These are phyloP conservation scores for Parauchenoglanis punctatus DNA, from an alignment of 2,797 vertebrate genomes.

Conservation along the genomic window DNA sequence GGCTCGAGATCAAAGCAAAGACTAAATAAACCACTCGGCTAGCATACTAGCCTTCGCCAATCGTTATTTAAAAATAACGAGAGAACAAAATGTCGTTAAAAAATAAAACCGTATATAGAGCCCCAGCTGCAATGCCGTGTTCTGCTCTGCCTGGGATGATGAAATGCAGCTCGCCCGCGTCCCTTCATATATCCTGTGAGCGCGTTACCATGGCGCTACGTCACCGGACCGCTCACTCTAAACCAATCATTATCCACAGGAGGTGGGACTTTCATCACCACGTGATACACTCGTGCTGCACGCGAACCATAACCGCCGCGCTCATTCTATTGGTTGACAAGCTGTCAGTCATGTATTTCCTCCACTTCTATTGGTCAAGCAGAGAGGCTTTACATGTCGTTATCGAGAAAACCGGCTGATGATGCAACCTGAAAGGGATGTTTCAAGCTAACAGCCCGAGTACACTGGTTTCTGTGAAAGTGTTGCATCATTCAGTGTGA, in stretches of 20 bases:
- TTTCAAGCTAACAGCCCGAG: constrained; percentile 62
- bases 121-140: no score
- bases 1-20: constrained; percentile 29
- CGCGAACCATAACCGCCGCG: rapidly evolving
- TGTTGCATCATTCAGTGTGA: constrained; percentile 69
- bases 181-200: constrained; percentile 54
- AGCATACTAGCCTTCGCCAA: no score
- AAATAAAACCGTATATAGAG: no score
- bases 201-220: constrained; percentile 26
- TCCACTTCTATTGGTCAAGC: constrained; percentile 52
- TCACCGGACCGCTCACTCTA: rapidly evolving
- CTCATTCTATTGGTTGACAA: constrained; percentile 40
- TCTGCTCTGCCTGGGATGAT: constrained; percentile 1
- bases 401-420: constrained; percentile 66
- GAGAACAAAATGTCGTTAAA: background rate
- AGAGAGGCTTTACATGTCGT: constrained; percentile 39
- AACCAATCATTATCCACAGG: constrained; percentile 63
- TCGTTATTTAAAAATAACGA: background rate
- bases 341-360: constrained; percentile 46
- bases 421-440: constrained; percentile 72
- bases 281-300: rapidly evolving
- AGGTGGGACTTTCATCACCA: background rate
- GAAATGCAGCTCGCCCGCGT: background rate
- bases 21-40: background rate
- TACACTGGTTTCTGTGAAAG: constrained; percentile 41